Percentiles rank a stretch among this genome's conserved stretches.
Evolutionary conservation across 2,888 invertebrate genomes (phyloP).

Genomic region (Orthonevra nobilis): DNA sequence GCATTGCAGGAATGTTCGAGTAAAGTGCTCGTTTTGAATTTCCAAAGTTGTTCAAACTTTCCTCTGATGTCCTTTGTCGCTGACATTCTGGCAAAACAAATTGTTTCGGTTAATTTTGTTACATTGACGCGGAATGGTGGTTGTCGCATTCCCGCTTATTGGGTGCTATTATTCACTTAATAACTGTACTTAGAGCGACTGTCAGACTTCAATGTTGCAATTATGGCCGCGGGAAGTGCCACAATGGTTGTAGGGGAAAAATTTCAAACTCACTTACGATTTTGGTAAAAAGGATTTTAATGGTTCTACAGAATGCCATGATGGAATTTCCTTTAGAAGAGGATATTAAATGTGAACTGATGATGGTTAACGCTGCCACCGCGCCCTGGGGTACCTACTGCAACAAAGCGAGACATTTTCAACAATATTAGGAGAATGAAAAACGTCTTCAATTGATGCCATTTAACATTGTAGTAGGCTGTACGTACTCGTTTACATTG

Average conservation of each 20-base stretch:
- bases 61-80: neutral
- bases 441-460: too few species aligned
- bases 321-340: too few species aligned
- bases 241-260: constrained; percentile 18
- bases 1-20: too few species aligned
- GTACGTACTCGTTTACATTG: too few species aligned
- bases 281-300: constrained; percentile 15
- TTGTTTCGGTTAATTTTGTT: constrained; percentile 52
- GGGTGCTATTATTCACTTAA: constrained; percentile 49
- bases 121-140: constrained; percentile 31
- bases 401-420: too few species aligned
- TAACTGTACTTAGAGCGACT: constrained; percentile 29
- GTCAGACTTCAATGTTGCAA: constrained; percentile 45
- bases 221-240: constrained; percentile 6
- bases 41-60: constrained; percentile 27
- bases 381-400: too few species aligned
- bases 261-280: constrained; percentile 25
- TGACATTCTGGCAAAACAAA: neutral
- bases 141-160: constrained; percentile 27
- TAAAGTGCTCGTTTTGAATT: neutral
- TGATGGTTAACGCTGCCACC: too few species aligned
- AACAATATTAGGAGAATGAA: too few species aligned
- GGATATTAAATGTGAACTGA: too few species aligned
- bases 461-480: too few species aligned
- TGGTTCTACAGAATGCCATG: constrained; percentile 1